These are phyloP conservation scores for Nephila pilipes DNA, from an alignment of 1,140 invertebrate genomes.

Conservation along the genomic window DNA sequence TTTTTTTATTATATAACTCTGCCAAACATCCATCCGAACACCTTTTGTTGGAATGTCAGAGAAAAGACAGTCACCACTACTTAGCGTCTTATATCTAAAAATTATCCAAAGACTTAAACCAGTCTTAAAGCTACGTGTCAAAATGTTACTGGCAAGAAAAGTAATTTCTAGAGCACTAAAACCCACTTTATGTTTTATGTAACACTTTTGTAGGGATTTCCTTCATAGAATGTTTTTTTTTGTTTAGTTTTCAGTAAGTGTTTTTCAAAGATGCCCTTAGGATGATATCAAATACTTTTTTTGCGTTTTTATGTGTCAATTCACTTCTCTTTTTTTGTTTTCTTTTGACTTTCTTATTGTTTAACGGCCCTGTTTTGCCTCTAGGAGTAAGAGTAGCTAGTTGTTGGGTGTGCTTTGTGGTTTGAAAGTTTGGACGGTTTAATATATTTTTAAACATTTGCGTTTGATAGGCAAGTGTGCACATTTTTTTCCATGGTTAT, in stretches of 20 bases:
- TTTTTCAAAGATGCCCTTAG: constrained; percentile 62
- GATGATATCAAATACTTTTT: constrained; percentile 48
- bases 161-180: constrained; percentile 70
- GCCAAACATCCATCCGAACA: background rate
- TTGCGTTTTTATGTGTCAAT: constrained; percentile 57
- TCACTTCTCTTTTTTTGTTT: constrained; percentile 2
- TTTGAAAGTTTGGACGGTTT: constrained; percentile 1
- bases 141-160: constrained; percentile 54
- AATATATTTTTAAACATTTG: constrained; percentile 33
- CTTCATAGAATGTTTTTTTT: background rate
- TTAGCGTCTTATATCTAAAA: background rate
- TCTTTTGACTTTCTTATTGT: background rate
- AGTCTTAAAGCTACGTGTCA: constrained; percentile 32
- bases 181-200: constrained; percentile 74
- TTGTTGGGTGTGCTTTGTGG: background rate
- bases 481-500: background rate
- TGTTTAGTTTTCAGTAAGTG: constrained; percentile 53
- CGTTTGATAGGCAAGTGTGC: background rate
- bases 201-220: constrained; percentile 67
- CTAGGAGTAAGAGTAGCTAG: background rate
- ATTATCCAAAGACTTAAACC: constrained; percentile 46
- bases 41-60: constrained; percentile 2
- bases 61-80: constrained; percentile 18
- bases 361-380: background rate
- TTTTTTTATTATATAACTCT: background rate